Evolutionary conservation across 2,888 invertebrate genomes (phyloP), one percentile per base, ranked within the genome.

Genomic region (Acanthococcus lagerstroemiae): DNA sequence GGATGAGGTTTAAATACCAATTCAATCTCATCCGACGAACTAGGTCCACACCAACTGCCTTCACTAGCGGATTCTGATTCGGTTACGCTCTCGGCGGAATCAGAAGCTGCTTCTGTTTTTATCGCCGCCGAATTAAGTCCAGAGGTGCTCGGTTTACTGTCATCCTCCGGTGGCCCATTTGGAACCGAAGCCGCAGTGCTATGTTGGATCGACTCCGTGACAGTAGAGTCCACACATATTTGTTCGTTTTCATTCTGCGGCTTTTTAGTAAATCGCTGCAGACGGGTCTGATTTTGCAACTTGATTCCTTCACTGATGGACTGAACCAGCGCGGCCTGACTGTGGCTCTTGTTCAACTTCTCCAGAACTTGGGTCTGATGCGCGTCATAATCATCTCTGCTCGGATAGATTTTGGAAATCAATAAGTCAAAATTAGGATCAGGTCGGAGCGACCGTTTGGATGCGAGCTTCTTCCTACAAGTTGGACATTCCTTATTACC

Each of bases 401-500:
- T 94, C 0, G 96, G 96, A 77, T 95, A 95, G 68, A 99, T 96
- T 77, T 97, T 97, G 0, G 94, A 90, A 71, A 99, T 99, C 19
- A 99, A 80, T 71, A 93, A 81, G 78, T 99, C 99, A 75, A 99
- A 99, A 77, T 97, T 97, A 0, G 97, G 96, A 78, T 99, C 99
- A 0, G 95, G 92, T 44, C 99, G 81, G 6, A 99, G 77, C 0
- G 96, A 96, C 50, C 99, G 82, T 75, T 97, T 97, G 0, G 97
- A 99, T 0, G 97, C 95, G 6, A 99, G 80, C 76, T 99, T 99
- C 76, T 97, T 99, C 44, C 99, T 83, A 76, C 97, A 99, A 0
- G 99, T 97, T 1, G 99, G 99, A 74, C 99, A 99, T 79, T 99
- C 97, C 77, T 99, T 99, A 77, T 99, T 99, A 5, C 96, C 97